Base-by-base conservation (phyloP, 1,140 invertebrate genomes). In the Drosophila sp. region DNA sequence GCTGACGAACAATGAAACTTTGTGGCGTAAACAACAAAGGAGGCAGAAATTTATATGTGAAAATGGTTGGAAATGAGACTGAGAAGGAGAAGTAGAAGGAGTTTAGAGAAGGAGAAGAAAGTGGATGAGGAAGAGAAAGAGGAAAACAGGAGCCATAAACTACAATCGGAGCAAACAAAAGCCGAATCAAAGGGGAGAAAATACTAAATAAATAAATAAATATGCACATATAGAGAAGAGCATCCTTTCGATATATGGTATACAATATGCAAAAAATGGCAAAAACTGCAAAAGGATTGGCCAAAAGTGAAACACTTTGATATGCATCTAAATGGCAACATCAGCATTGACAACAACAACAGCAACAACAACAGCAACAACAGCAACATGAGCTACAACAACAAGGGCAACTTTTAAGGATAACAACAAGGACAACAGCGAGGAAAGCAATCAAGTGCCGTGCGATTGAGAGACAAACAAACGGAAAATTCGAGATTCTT, bases 261-360 rank as follows among this genome's bases (percentile, higher is more conserved):
- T 80, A 83, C 76, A 78, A 78, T 82, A 86, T 86, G 82, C 78
- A 87, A 82, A 86, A 87, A 76, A 70, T 72, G 71, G 82, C 78
- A 87, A 82, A 86, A 87, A 76, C 70, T 72, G 71, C 82, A 72
- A 86, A 72, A 78, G 81, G 82, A 87, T 86, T 86, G 82, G 82
- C 63, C 82, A 78, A 87, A 87, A 86, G 82, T 87, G 78, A 87
- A 87, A 82, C 74, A 70, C 75, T 87, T 87, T 82, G 82, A 86
- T 86, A 86, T 86, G 82, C 75, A 86, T 86, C 82, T 86, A 87
- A 87, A 86, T 86, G 78, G 82, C 82, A 87, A 87, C 82, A 86
- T 86, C 82, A 86, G 82, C 82, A 87, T 87, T 80, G 48, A 69
- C 61, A 63, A 62, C 50, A 48, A 29, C 58, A 75, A 45, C 45